Percentiles rank a stretch among this genome's conserved stretches.
Conservation (phyloP, 2,888 invertebrate species). For the Cryptosula pallasiana region DNA sequence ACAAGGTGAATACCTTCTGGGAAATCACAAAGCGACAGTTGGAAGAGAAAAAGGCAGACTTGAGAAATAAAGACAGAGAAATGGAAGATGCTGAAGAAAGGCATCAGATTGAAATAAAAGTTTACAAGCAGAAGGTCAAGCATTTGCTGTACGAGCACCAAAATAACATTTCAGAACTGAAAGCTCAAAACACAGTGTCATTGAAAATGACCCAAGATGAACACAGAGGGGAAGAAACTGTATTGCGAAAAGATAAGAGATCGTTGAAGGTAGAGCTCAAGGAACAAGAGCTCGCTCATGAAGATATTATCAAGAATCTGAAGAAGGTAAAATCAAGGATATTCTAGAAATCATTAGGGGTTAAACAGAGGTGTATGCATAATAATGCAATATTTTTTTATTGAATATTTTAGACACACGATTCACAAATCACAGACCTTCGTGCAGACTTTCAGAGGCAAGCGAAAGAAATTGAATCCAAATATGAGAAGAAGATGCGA, state of each 20-base stretch:
- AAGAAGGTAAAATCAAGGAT: constrained; percentile 65
- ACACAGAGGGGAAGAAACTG: constrained; percentile 69
- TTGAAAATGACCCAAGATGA: constrained; percentile 77
- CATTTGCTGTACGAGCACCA: constrained; percentile 87
- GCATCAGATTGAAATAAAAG: constrained; percentile 79
- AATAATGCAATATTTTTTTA: background rate
- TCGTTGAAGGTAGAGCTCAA: constrained; percentile 63
- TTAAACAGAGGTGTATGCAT: too few species aligned
- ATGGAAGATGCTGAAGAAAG: constrained; percentile 81
- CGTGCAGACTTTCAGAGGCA: constrained; percentile 65
- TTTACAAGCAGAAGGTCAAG: constrained; percentile 86
- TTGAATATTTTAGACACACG: constrained; percentile 51
- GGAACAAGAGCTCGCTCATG: constrained; percentile 66
- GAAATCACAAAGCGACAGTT: constrained; percentile 85
- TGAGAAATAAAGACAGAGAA: constrained; percentile 74
- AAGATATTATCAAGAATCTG: constrained; percentile 68
- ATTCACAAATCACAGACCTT: constrained; percentile 59
- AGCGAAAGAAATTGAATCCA: constrained; percentile 64
- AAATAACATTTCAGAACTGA: constrained; percentile 73
- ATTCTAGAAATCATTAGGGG: too few species aligned
- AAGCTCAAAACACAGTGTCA: constrained; percentile 66
- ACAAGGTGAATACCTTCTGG: constrained; percentile 89
- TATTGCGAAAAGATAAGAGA: constrained; percentile 70
- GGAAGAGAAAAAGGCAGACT: constrained; percentile 70
- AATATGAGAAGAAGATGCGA: constrained; percentile 70